A percentile compares a stretch with the other conserved stretches of the same genome.
These are phyloP conservation scores for Schrankia costaestrigalis DNA, from an alignment of 2,888 invertebrate species.

Conservation along the genomic window DNA sequence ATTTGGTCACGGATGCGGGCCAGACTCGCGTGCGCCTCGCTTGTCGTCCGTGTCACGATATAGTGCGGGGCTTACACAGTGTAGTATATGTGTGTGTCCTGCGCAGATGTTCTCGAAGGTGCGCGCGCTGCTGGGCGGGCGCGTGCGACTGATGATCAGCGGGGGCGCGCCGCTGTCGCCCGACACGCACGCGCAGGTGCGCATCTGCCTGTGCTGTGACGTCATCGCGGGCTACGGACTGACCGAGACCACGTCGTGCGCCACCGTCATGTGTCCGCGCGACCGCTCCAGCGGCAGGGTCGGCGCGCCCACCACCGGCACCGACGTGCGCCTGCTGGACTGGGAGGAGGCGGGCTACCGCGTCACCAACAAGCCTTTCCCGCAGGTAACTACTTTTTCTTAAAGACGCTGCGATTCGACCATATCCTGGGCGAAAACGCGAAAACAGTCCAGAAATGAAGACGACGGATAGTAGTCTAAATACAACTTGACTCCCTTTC, in stretches of 20 bases:
- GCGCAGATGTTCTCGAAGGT: slow-evolving; percentile 73
- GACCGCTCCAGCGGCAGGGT: slow-evolving; percentile 88
- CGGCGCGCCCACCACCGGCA: slow-evolving; percentile 92
- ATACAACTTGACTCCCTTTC: too few species aligned
- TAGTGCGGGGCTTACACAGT: too few species aligned
- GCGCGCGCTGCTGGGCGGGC: slow-evolving; percentile 91
- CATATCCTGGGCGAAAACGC: too few species aligned
- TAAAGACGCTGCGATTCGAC: too few species aligned
- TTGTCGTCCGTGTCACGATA: too few species aligned
- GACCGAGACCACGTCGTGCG: slow-evolving; percentile 97
- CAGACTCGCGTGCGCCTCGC: too few species aligned
- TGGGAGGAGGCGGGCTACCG: slow-evolving; percentile 89
- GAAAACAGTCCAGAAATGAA: too few species aligned
- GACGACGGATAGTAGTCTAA: too few species aligned
- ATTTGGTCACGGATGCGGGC: too few species aligned
- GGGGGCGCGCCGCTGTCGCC: slow-evolving; percentile 98
- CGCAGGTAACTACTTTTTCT: slow-evolving; percentile 79
- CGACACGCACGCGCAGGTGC: slow-evolving; percentile 94
- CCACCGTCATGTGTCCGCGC: slow-evolving; percentile 87
- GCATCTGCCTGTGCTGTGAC: slow-evolving; percentile 92
- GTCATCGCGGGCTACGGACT: slow-evolving; percentile 97
- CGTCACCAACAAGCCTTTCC: slow-evolving; percentile 84
- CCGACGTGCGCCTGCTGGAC: slow-evolving; percentile 90
- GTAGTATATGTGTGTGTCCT: neutral
- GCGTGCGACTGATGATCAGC: slow-evolving; percentile 91